Conservation (phyloP, 2,888 invertebrate genomes). For the Ormia ochracea region DNA sequence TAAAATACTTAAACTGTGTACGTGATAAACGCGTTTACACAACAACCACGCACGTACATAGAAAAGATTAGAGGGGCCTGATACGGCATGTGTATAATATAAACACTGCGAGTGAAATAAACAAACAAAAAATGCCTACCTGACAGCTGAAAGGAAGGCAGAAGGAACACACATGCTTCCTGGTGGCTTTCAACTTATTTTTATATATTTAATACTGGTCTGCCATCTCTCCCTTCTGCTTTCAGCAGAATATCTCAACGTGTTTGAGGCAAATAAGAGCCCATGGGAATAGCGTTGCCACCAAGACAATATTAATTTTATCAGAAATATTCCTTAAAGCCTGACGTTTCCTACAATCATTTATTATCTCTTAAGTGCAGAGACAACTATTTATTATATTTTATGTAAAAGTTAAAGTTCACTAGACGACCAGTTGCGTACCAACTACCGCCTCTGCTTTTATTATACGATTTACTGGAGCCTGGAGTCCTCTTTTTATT, state of each 20-base stretch:
- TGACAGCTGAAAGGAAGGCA: neutral
- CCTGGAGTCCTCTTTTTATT: neutral
- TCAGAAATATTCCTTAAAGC: neutral
- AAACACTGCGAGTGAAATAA: constrained; percentile 52
- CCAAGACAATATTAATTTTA: neutral
- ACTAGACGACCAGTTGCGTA: neutral
- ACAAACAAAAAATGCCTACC: constrained; percentile 31
- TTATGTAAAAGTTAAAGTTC: neutral
- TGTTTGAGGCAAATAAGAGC: neutral
- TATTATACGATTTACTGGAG: neutral
- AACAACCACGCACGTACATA: constrained; percentile 18
- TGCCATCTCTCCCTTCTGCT: neutral
- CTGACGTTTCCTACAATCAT: neutral
- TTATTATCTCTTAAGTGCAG: neutral
- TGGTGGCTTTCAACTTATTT: constrained; percentile 20
- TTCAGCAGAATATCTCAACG: neutral
- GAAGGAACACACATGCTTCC: constrained; percentile 22
- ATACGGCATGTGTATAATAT: constrained; percentile 32
- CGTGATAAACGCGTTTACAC: constrained; percentile 16
- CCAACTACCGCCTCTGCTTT: neutral
- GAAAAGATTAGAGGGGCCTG: constrained; percentile 32
- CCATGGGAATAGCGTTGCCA: neutral
- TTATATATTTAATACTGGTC: neutral
- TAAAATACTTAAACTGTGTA: constrained; percentile 21
- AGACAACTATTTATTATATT: neutral